Base-by-base conservation (phyloP, 2,797 vertebrate species). In the Malurus splendens region DNA sequence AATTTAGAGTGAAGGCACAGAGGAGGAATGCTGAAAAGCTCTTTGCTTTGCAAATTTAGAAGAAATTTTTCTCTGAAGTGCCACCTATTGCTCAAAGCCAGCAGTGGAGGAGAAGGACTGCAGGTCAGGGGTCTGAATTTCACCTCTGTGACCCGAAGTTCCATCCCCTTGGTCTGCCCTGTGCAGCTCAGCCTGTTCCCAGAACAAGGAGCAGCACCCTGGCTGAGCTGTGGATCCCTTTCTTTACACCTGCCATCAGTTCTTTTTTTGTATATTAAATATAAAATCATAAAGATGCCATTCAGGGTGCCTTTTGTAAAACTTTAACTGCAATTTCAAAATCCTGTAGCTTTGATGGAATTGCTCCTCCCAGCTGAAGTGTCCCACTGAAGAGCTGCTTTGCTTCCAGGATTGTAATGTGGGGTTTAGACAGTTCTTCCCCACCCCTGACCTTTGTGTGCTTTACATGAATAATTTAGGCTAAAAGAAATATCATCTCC, bases 131-230 rank as follows among this genome's bases (percentile, higher is more conserved):
- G 12, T 20, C 3, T 42, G 68, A 44, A 51, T 47, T 54, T 14
- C 41, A 52, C 16, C 18, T 4, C 1, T 3, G 15, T 19, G 75
- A 33, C 28, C 32, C 44, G 1, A 39, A 73, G 15, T 51, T 18
- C 12, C 0, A 0, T 22, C 20, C 16, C 39, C 39, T 45, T 27
- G 68, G 3, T 12, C 50, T 16, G 60, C 24, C 7, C 73, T 33
- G 36, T 5, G 51, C 74, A 15, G 60, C 56, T 65, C 74, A 7
- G 44, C 7, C 50, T 14, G 11, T 2, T 6, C 45, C 45, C 6
- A 3, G 48, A 3, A 19, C 12, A 3, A 2, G 0, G 45, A 3
- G 5, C 65, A 68, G 59, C 45, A 16, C 9, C 2, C 2, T 18
- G 50, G 14, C 19, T 20, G 32, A 1, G 1, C 2, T 9, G 3